A percentile compares a stretch with the other conserved stretches of the same genome.
Conservation (phyloP, 2,888 invertebrate genomes). For the Mellilla xanthometata region DNA sequence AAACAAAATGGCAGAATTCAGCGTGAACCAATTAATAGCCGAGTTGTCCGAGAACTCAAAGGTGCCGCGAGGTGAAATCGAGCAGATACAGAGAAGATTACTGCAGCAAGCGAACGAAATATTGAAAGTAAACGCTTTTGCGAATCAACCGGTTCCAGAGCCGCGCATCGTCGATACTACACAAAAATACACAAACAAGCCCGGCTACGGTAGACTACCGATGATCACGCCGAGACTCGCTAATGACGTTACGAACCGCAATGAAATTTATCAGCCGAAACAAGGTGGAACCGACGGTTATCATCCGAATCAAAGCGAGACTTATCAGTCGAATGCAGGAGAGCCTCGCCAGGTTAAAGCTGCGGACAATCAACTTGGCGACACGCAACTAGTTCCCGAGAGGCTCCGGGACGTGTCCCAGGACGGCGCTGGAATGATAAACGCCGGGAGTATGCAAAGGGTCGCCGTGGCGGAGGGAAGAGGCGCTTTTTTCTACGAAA, state of each 20-base stretch:
- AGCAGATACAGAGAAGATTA: constrained; percentile 68
- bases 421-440: constrained; percentile 60
- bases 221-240: constrained; percentile 44
- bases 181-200: constrained; percentile 59
- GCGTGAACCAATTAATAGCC: constrained; percentile 70
- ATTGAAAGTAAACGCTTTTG: constrained; percentile 74
- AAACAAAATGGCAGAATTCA: constrained; percentile 61
- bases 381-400: constrained; percentile 75
- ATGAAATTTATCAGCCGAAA: constrained; percentile 11
- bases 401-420: constrained; percentile 61
- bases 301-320: constrained; percentile 24
- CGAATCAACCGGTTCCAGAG: constrained; percentile 50
- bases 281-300: constrained; percentile 12
- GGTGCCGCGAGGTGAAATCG: constrained; percentile 71
- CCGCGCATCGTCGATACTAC: constrained; percentile 61
- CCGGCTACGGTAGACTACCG: constrained; percentile 64
- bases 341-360: constrained; percentile 37
- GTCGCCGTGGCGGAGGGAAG: constrained; percentile 74
- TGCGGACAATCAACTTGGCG: constrained; percentile 54
- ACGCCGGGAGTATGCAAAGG: constrained; percentile 73
- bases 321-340: constrained; percentile 34
- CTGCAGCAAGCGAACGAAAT: constrained; percentile 75
- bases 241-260: constrained; percentile 10
- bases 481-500: constrained; percentile 84
- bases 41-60: constrained; percentile 71